phyloP scores from a whole-genome alignment of 2,888 invertebrate genomes.

The Cacoxenus indagator region DNA sequence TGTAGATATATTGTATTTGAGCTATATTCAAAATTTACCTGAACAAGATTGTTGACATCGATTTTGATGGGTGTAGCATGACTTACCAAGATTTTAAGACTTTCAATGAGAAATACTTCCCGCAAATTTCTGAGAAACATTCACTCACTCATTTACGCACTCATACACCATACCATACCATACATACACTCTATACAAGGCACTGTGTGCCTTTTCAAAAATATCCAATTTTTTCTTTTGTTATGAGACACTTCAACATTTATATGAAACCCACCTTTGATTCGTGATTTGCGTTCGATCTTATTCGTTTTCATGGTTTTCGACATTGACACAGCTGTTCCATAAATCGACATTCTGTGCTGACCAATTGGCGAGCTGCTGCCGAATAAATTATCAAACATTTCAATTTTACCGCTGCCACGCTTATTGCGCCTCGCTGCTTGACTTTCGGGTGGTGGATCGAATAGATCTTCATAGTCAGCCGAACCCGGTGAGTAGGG shows the following conservation, averaged over 20 bases:
- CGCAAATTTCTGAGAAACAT: too few relatives aligned
- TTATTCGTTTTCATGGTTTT: slow-evolving; percentile 37
- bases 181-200: too few relatives aligned
- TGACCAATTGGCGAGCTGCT: slow-evolving; percentile 72
- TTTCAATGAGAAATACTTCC: too few relatives aligned
- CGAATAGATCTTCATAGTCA: slow-evolving; percentile 89
- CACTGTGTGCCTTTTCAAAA: too few relatives aligned
- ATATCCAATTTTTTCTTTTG: not conserved
- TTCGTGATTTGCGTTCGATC: slow-evolving; percentile 57
- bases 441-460: slow-evolving; percentile 76
- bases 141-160: too few relatives aligned
- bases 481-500: slow-evolving; percentile 93
- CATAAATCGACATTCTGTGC: slow-evolving; percentile 44
- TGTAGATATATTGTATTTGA: too few relatives aligned
- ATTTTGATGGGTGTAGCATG: too few relatives aligned
- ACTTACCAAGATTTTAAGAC: too few relatives aligned
- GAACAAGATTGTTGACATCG: too few relatives aligned
- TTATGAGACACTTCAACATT: not conserved
- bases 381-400: slow-evolving; percentile 78
- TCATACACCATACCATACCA: too few relatives aligned
- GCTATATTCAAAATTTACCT: too few relatives aligned
- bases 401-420: slow-evolving; percentile 60
- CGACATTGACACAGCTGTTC: not conserved
- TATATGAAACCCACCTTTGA: slow-evolving; percentile 67
- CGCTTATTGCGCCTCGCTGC: slow-evolving; percentile 47